Percentiles rank a stretch among this genome's conserved stretches.
Evolutionary conservation across 2,888 invertebrate genomes (phyloP).

Genomic region (Cerastoderma edule): DNA sequence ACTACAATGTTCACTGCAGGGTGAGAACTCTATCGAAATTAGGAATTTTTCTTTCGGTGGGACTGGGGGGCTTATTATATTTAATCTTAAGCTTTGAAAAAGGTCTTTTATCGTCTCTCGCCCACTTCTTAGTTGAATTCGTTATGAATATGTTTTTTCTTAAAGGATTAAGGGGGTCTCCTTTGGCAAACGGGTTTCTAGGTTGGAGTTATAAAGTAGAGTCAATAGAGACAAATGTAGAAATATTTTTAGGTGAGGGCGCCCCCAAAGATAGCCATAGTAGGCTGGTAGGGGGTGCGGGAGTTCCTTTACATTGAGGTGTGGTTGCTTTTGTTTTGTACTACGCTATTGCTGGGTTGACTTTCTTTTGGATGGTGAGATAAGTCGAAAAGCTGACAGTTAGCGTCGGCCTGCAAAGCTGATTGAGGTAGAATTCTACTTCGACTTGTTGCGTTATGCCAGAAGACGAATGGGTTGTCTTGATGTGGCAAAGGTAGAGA

Average conservation of each 20-base stretch:
- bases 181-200: background rate
- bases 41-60: background rate
- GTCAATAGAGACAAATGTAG: background rate
- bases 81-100: background rate
- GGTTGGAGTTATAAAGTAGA: background rate
- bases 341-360: background rate
- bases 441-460: background rate
- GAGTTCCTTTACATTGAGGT: background rate
- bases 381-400: slow-evolving; percentile 9
- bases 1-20: background rate
- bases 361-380: too few species aligned
- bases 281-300: background rate
- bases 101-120: background rate
- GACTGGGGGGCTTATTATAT: background rate
- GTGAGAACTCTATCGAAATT: background rate
- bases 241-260: background rate
- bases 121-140: background rate
- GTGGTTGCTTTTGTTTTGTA: background rate
- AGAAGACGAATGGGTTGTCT: background rate
- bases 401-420: slow-evolving; percentile 4
- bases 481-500: background rate
- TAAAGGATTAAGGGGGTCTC: background rate
- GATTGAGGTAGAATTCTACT: background rate
- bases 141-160: background rate
- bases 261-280: too few species aligned